phyloP scores from a whole-genome alignment of 2,113 vertebrate genomes.

The Chrysochloris asiatica region DNA sequence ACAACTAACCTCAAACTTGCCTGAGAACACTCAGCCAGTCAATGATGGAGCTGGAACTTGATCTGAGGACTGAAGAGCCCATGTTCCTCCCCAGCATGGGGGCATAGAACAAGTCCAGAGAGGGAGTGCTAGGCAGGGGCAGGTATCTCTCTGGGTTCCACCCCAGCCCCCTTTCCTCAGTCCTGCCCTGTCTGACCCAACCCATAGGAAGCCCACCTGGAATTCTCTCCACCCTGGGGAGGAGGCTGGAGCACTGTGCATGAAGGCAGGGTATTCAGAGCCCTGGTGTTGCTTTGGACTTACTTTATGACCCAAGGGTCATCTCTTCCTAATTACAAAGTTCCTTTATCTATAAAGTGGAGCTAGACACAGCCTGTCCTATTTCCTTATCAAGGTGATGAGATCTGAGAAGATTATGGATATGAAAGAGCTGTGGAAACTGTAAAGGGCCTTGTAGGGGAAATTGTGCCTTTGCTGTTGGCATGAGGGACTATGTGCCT shows the following conservation, averaged over 20 bases:
- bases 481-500: background rate
- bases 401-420: background rate
- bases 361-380: background rate
- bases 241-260: background rate
- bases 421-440: slow-evolving; percentile 3
- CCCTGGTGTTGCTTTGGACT: background rate
- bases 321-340: background rate
- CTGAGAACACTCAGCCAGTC: background rate
- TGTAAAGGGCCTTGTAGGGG: background rate
- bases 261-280: background rate
- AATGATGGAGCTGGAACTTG: background rate
- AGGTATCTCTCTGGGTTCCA: background rate
- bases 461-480: background rate
- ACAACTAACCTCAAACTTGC: background rate
- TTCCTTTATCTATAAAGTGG: background rate
- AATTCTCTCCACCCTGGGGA: background rate
- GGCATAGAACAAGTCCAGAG: background rate
- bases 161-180: background rate
- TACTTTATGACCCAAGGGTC: background rate
- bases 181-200: background rate
- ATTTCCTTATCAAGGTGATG: too few species aligned
- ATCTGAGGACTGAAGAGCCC: background rate
- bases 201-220: background rate
- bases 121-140: background rate
- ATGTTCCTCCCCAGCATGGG: background rate